These are phyloP conservation scores for Limnephilus auricula DNA, from an alignment of 2,888 invertebrate species.

Conservation along the genomic window DNA sequence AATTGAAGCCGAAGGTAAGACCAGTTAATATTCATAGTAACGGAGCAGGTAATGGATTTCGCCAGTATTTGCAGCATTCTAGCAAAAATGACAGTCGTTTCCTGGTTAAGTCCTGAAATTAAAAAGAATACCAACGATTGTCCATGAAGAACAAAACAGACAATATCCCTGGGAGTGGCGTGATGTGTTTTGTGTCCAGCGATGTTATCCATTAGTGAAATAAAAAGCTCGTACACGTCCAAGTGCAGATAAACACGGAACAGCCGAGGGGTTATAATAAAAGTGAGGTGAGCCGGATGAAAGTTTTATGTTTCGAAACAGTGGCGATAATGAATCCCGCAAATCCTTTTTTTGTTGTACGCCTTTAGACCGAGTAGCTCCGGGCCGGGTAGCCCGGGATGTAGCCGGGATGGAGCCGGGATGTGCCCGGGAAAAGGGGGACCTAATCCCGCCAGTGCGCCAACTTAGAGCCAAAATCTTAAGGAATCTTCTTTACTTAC, in stretches of 20 bases:
- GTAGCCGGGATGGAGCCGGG: background rate
- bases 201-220: constrained; percentile 35
- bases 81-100: background rate
- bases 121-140: background rate
- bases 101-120: background rate
- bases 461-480: constrained; percentile 51
- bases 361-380: background rate
- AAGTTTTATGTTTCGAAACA: constrained; percentile 44
- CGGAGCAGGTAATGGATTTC: background rate
- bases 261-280: constrained; percentile 9
- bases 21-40: background rate
- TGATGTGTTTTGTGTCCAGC: constrained; percentile 20
- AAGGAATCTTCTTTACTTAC: constrained; percentile 38
- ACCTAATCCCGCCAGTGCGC: constrained; percentile 28
- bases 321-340: constrained; percentile 52
- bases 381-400: background rate
- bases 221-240: constrained; percentile 3
- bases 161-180: background rate
- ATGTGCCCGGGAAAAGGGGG: background rate
- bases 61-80: background rate
- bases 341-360: constrained; percentile 50
- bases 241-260: constrained; percentile 18
- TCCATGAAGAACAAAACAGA: background rate
- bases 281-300: constrained; percentile 47
- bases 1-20: background rate